A percentile compares a stretch with the other conserved stretches of the same genome.
Evolutionary conservation across 2,888 invertebrate species (phyloP).

Genomic region (Papilio elwesi): DNA sequence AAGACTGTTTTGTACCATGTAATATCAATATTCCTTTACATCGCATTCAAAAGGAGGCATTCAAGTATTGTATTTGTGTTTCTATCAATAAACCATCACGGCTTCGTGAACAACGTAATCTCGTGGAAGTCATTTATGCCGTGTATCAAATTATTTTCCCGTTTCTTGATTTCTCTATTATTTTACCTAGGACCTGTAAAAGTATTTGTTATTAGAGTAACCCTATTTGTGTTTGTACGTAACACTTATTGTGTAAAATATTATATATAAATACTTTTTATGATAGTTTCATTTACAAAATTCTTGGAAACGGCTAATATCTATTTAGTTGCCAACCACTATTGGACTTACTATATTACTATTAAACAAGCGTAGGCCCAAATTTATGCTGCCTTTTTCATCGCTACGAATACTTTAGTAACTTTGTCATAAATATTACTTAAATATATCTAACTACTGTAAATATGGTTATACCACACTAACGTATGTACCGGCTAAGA

Average conservation of each 20-base stretch:
- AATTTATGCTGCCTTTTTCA: not conserved
- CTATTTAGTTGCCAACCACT: not conserved
- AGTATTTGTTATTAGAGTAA: constrained; percentile 9
- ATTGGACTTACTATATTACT: too few species aligned
- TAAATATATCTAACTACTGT: too few species aligned
- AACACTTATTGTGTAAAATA: too few species aligned
- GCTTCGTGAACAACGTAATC: constrained; percentile 28
- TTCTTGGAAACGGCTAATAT: not conserved
- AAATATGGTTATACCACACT: too few species aligned
- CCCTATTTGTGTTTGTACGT: constrained; percentile 5
- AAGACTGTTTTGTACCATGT: constrained; percentile 56
- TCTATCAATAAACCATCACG: constrained; percentile 39
- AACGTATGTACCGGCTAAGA: too few species aligned
- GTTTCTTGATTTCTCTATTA: not conserved
- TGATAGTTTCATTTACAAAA: not conserved
- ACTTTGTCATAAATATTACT: too few species aligned
- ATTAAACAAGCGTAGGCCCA: not conserved
- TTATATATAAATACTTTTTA: constrained; percentile 15
- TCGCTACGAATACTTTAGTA: not conserved
- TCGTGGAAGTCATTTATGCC: constrained; percentile 15
- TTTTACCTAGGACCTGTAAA: not conserved
- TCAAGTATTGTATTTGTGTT: constrained; percentile 42
- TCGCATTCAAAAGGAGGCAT: constrained; percentile 48
- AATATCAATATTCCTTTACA: constrained; percentile 58
- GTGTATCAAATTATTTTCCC: constrained; percentile 13